Evolutionary conservation across 2,888 invertebrate species (phyloP), one percentile per base, ranked within the genome.

Genomic region (Saturnia pavonia): DNA sequence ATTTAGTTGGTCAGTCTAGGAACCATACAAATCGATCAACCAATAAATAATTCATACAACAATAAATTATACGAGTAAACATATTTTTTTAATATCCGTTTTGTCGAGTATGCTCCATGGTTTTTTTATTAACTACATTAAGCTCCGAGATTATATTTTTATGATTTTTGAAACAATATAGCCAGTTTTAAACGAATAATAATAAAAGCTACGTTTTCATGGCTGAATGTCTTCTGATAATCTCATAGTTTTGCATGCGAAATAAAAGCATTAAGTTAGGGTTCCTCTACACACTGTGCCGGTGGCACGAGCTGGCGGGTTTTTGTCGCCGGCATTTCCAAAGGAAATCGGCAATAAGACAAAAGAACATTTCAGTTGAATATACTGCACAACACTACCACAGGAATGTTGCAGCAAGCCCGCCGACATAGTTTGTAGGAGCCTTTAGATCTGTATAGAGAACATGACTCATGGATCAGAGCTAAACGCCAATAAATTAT

Each of bases 81-180:
- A 75, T 43, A 67, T 75, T 69, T 70, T 74, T 71, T 34, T 76
- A 71, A 72, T 74, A 69, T 76, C 65, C 65, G n/a, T 65, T 40
- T 40, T 65, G 65, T 40, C 65, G 65, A 65, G 40, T 65, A 65
- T 65, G 65, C 40, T n/a, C 27, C 65, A 40, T n/a, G n/a, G 1
- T 25, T 27, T 34, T 27, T 63, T 63, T 34, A 40, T 51, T 19
- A 65, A 40, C n/a, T 40, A 65, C 34, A 40, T 27, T 19, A 27
- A 27, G 57, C 57, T 60, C 57, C 14, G 25, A 54, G 54, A 54
- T n/a, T 54, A n/a, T 22, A 22, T 9, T 11, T 19, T 48, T 7
- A 45, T 14, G 34, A 34, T 34, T 34, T 34, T 34, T 34, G 6
- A 34, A 34, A 45, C 16, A 1, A 45, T 45, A 48, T 19, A 48